Conservation (phyloP, 2,113 vertebrate genomes). For the Vombatus ursinus region DNA sequence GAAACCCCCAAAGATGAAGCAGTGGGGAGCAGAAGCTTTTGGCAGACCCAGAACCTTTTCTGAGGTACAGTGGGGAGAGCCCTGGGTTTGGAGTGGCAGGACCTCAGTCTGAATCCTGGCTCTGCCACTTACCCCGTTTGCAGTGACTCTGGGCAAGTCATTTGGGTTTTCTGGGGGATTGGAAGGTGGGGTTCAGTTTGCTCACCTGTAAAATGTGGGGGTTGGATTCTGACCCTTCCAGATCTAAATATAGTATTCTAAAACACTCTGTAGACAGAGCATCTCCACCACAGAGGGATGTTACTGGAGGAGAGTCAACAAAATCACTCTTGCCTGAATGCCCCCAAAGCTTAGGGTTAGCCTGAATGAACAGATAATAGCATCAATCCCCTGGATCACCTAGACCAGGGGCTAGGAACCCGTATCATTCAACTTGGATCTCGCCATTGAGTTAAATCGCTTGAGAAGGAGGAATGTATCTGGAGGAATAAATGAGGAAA, state of each 20-base stretch:
- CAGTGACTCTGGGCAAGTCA: neutral
- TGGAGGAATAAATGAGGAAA: neutral
- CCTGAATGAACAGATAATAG: neutral
- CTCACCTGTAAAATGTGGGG: neutral
- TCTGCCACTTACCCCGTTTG: neutral
- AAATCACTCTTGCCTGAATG: too few relatives aligned
- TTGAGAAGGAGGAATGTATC: neutral
- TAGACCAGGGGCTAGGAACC: neutral
- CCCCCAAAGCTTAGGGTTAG: too few relatives aligned
- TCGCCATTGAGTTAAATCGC: neutral
- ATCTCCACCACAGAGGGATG: neutral
- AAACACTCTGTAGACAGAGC: neutral
- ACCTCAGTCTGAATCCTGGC: neutral
- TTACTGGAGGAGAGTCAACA: too few relatives aligned
- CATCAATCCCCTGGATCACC: neutral
- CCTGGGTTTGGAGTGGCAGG: too few relatives aligned
- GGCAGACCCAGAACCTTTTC: neutral
- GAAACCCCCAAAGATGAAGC: neutral
- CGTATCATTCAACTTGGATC: neutral
- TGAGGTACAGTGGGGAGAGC: neutral
- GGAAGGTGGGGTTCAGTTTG: neutral
- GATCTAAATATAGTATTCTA: neutral
- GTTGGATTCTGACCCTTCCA: neutral
- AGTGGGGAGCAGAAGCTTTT: neutral
- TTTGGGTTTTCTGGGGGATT: neutral